Evolutionary conservation across 1,140 invertebrate species (phyloP).

Genomic region (Euura lappo): DNA sequence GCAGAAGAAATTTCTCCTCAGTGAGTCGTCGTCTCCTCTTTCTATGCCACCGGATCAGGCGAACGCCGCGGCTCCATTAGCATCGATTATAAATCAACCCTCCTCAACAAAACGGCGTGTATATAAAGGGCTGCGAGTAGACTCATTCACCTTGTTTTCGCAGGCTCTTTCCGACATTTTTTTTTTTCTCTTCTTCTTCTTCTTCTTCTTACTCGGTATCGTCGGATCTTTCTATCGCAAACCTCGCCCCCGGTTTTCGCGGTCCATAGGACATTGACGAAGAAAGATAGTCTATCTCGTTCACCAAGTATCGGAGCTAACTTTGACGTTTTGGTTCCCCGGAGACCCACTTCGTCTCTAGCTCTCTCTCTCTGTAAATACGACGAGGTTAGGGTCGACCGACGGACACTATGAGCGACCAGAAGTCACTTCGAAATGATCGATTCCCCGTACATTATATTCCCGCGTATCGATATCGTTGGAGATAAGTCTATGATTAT

Average conservation of each 20-base stretch:
- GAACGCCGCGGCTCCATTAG: conserved; percentile 6
- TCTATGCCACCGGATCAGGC: too few relatives aligned
- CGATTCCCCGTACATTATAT: too few relatives aligned
- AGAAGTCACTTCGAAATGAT: too few relatives aligned
- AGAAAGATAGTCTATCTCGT: conserved; percentile 5
- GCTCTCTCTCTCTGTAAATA: not conserved
- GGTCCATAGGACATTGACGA: not conserved
- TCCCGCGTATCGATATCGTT: too few relatives aligned
- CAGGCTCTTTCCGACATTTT: too few relatives aligned
- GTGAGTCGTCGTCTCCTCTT: too few relatives aligned
- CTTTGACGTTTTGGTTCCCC: not conserved
- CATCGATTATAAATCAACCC: conserved; percentile 15
- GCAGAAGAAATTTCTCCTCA: too few relatives aligned
- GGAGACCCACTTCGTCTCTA: not conserved
- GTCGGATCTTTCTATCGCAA: conserved; percentile 26
- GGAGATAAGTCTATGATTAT: too few relatives aligned
- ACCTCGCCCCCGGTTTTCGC: conserved; percentile 23
- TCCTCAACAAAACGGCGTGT: not conserved
- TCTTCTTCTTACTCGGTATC: not conserved
- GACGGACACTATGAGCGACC: too few relatives aligned
- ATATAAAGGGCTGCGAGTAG: not conserved
- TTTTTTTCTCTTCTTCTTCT: not conserved
- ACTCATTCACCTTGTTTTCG: not conserved
- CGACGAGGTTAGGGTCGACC: not conserved
- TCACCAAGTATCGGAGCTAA: not conserved